phyloP scores from a whole-genome alignment of 2,113 vertebrate genomes.

The Falcunculus frontatus region DNA sequence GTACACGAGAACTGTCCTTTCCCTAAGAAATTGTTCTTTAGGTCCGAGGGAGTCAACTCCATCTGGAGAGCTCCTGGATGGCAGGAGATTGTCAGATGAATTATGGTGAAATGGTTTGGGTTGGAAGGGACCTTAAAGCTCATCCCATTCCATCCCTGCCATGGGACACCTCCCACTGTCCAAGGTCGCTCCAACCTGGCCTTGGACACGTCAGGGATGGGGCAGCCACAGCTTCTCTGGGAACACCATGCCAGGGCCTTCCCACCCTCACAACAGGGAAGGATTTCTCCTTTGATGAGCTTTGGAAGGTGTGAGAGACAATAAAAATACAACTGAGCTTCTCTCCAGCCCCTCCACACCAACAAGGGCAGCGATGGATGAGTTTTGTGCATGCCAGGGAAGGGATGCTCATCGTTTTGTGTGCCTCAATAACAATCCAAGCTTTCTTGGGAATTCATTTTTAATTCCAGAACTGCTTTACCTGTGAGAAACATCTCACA shows the following conservation, averaged over 20 bases:
- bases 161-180: background rate
- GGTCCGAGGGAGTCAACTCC: background rate
- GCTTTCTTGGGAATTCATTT: background rate
- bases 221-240: background rate
- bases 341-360: accelerated
- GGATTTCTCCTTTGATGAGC: background rate
- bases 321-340: background rate
- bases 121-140: background rate
- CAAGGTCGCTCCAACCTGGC: background rate
- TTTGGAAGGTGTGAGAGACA: background rate
- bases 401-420: background rate
- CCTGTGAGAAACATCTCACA: background rate
- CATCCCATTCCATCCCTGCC: background rate
- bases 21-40: background rate
- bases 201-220: background rate
- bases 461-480: background rate
- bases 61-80: background rate
- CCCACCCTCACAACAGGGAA: background rate
- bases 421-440: background rate
- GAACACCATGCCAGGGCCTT: background rate
- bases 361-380: background rate
- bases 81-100: background rate
- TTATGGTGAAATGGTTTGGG: background rate
- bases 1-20: accelerated
- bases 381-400: background rate